Base-by-base conservation (phyloP, 2,113 vertebrate species). In the Microcebus murinus region DNA sequence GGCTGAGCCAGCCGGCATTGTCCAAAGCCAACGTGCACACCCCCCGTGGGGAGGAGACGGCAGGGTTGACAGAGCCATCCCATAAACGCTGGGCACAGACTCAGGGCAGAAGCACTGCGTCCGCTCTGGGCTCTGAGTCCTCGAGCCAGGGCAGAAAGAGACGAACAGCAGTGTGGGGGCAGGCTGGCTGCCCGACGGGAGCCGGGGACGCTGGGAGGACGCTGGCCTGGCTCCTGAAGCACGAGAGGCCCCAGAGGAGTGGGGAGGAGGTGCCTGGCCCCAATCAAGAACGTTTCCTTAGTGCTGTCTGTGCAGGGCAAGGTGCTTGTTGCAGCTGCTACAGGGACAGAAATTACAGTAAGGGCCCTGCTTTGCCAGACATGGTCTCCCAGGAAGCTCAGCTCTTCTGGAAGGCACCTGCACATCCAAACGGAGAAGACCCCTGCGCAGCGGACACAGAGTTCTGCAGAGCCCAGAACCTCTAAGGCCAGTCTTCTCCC, bases 261-360 rank as follows among this genome's bases (percentile, higher is more conserved):
- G 6, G 11, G 82, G 20, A 57, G 74, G 39, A 34, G 31, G n/a
- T 29, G 48, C 11, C 7, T 4, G 83, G 42, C 52, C 21, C 29
- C 0, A 25, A n/a, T 9, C 36, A 20, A 12, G 87, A 94, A 74
- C 23, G 7, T 11, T 25, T 1, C 52, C 52, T 25, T 52, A 34
- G 52, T 25, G 77, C 34, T 29, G 14, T 13, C 18, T 1, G 25
- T n/a, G 34, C n/a, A n/a, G 27, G 73, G 55, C 39, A 8, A 0
- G 12, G 87, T 31, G 29, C 61, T 39, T 0, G 14, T 39, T 0
- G 14, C n/a, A 39, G 73, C 8, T 36, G 31, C 34, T 13, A 34
- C 34, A 25, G 83, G 50, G 13, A 7, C 0, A 1, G 18, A 0
- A 20, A 11, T 23, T 0, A 11, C 8, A 3, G 4, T 8, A 8